Evolutionary conservation across 2,888 invertebrate species (phyloP).

Genomic region (Synergus gifuensis): DNA sequence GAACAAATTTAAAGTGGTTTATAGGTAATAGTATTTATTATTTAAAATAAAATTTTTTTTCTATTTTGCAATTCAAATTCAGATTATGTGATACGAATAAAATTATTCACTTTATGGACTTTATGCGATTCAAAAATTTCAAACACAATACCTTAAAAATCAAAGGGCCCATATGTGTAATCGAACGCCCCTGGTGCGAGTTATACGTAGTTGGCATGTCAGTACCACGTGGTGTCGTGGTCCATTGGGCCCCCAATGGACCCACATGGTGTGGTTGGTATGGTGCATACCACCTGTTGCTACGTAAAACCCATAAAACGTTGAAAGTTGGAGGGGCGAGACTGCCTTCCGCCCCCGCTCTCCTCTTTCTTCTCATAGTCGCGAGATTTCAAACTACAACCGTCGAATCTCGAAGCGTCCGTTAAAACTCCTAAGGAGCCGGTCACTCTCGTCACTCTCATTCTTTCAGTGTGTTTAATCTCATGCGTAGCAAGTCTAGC

Average conservation of each 20-base stretch:
- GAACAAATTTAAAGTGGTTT: too few species aligned
- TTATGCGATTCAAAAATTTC: too few species aligned
- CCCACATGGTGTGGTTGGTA: not conserved
- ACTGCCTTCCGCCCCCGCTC: not conserved
- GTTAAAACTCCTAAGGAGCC: conserved; percentile 25
- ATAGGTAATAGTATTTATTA: too few species aligned
- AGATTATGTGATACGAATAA: too few species aligned
- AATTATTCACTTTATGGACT: too few species aligned
- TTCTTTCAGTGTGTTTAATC: not conserved
- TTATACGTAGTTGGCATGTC: conserved; percentile 1
- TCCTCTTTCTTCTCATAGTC: not conserved
- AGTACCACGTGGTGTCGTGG: not conserved
- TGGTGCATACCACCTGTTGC: conserved; percentile 30
- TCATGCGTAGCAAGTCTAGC: not conserved
- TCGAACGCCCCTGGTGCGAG: not conserved
- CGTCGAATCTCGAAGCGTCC: conserved; percentile 32
- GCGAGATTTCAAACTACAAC: conserved; percentile 23
- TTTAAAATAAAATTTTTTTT: too few species aligned
- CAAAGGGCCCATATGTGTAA: not conserved
- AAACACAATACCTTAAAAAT: not conserved
- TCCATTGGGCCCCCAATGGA: conserved; percentile 30
- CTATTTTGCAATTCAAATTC: too few species aligned
- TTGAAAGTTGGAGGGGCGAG: not conserved
- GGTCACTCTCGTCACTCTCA: conserved; percentile 24
- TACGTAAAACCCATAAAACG: conserved; percentile 25